A percentile compares a stretch with the other conserved stretches of the same genome.
These are phyloP conservation scores for Dendrolimus houi DNA, from an alignment of 2,888 invertebrate genomes.

Conservation along the genomic window DNA sequence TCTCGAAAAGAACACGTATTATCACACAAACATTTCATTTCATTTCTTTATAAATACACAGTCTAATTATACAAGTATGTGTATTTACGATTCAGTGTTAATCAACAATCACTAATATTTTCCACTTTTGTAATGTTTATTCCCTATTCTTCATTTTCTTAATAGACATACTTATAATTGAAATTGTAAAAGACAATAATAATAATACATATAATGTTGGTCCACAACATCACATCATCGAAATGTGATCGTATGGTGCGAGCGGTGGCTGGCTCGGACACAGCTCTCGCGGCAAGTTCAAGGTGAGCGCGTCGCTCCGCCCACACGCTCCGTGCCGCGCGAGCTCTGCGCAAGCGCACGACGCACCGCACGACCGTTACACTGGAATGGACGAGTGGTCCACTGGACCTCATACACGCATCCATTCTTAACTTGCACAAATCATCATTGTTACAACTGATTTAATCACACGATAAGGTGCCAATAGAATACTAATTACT, in stretches of 20 bases:
- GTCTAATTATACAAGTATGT: too few relatives aligned
- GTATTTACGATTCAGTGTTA: too few relatives aligned
- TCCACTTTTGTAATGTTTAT: too few relatives aligned
- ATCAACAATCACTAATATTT: too few relatives aligned
- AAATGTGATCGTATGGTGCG: conserved; percentile 13
- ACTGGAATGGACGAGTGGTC: conserved; percentile 32
- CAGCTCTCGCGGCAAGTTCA: conserved; percentile 71
- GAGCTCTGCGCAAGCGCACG: conserved; percentile 9
- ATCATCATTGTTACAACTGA: too few relatives aligned
- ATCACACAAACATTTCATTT: too few relatives aligned
- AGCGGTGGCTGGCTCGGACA: conserved; percentile 23
- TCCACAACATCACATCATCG: conserved; percentile 28
- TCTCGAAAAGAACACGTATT: too few relatives aligned
- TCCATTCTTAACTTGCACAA: conserved; percentile 24
- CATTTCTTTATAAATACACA: too few relatives aligned
- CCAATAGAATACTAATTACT: too few relatives aligned
- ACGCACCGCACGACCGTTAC: conserved; percentile 56
- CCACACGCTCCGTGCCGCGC: conserved; percentile 61
- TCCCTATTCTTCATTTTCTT: too few relatives aligned
- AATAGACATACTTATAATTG: too few relatives aligned
- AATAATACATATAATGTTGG: conserved; percentile 11
- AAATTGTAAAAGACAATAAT: background rate
- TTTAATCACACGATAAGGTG: too few relatives aligned
- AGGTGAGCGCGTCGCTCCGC: conserved; percentile 73
- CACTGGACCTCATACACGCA: conserved; percentile 45